Conservation (phyloP, 92 coral and sea anemone species). For the Pocillopora grandis region DNA sequence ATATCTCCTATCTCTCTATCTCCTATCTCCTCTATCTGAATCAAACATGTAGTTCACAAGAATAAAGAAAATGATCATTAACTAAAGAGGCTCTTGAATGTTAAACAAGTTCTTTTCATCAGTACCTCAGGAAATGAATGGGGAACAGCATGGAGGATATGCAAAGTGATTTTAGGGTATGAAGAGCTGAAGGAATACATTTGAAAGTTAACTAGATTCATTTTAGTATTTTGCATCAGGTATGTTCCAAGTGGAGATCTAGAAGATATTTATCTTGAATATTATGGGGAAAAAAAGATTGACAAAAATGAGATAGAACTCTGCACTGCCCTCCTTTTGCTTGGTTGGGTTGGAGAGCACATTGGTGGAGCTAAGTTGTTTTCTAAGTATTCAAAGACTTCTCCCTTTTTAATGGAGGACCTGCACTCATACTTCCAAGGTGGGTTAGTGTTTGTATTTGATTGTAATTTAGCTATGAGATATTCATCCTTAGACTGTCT, state of each 20-base stretch:
- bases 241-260: slow-evolving; percentile 83
- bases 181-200: too few relatives aligned
- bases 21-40: too few relatives aligned
- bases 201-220: too few relatives aligned
- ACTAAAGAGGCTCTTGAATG: too few relatives aligned
- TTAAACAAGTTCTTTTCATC: too few relatives aligned
- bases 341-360: slow-evolving; percentile 93
- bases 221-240: slow-evolving; percentile 39
- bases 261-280: slow-evolving; percentile 83
- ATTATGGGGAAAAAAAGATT: slow-evolving; percentile 79
- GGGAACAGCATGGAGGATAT: too few relatives aligned
- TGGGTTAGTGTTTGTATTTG: too few relatives aligned
- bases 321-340: slow-evolving; percentile 69
- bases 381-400: slow-evolving; percentile 71
- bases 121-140: too few relatives aligned
- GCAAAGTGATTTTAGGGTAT: too few relatives aligned
- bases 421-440: slow-evolving; percentile 84
- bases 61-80: too few relatives aligned
- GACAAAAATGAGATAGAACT: slow-evolving; percentile 63
- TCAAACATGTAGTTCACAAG: too few relatives aligned
- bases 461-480: not conserved
- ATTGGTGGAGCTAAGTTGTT: slow-evolving; percentile 82
- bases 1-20: too few relatives aligned
- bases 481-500: not conserved
- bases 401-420: slow-evolving; percentile 92